Conservation (phyloP, 1,140 invertebrate species). For the Caenorhabditis latens region DNA sequence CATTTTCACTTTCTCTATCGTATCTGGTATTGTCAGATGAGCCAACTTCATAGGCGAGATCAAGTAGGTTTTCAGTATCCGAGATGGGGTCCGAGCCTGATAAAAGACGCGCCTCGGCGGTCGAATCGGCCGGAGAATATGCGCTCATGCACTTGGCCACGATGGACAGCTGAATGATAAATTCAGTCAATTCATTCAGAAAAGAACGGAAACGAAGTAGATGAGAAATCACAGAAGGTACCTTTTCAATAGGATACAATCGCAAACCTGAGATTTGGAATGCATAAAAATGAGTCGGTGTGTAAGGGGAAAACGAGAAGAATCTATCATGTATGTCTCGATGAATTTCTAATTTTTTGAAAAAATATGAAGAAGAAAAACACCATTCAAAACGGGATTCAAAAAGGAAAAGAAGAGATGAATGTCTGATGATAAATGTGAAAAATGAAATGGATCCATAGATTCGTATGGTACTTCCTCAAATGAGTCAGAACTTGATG, state of each 20-base stretch:
- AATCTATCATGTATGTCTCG: slow-evolving; percentile 34
- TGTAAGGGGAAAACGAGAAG: not conserved
- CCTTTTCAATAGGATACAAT: not conserved
- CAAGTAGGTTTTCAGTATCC: slow-evolving; percentile 48
- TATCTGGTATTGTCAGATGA: slow-evolving; percentile 52
- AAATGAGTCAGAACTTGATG: not conserved
- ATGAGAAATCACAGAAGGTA: not conserved
- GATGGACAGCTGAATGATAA: slow-evolving; percentile 22
- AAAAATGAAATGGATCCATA: not conserved
- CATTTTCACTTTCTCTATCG: slow-evolving; percentile 56
- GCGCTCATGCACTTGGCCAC: slow-evolving; percentile 40
- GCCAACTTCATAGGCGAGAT: slow-evolving; percentile 53
- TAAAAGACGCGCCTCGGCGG: slow-evolving; percentile 34
- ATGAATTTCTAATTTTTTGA: slow-evolving; percentile 33
- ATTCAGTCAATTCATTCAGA: not conserved
- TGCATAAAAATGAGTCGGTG: slow-evolving; percentile 33
- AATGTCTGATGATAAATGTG: not conserved
- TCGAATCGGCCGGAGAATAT: slow-evolving; percentile 42
- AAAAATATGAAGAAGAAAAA: not conserved
- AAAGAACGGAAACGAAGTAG: not conserved
- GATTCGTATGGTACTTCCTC: not conserved
- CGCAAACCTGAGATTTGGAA: slow-evolving; percentile 30
- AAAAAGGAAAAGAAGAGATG: not conserved
- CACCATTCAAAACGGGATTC: not conserved
- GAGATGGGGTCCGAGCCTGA: slow-evolving; percentile 35